phyloP scores from a whole-genome alignment of 2,888 invertebrate species.

The Seladonia tumulorum region DNA sequence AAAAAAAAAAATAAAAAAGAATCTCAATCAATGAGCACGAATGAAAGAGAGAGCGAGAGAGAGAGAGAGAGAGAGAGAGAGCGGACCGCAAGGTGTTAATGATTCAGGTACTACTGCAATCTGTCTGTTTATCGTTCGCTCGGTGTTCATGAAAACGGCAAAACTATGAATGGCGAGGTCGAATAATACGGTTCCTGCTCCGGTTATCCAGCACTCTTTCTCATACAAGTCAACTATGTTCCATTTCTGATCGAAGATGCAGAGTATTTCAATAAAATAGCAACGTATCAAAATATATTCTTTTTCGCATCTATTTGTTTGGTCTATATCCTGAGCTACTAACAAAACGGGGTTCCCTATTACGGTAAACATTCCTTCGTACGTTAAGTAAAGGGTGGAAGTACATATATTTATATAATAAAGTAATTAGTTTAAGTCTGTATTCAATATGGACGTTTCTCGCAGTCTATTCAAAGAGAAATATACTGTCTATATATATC shows the following conservation, averaged over 20 bases:
- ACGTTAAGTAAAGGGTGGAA: slow-evolving; percentile 73
- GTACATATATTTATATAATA: slow-evolving; percentile 67
- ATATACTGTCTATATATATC: not conserved
- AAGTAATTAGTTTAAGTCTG: slow-evolving; percentile 70
- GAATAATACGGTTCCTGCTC: slow-evolving; percentile 52
- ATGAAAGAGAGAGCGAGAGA: not conserved
- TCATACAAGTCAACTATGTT: slow-evolving; percentile 57
- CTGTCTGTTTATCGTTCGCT: not conserved
- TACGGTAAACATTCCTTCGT: slow-evolving; percentile 59
- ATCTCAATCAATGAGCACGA: not conserved
- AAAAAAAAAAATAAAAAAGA: not conserved
- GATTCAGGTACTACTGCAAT: slow-evolving; percentile 75
- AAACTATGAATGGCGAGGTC: not conserved
- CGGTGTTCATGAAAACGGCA: slow-evolving; percentile 46
- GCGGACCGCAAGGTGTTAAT: slow-evolving; percentile 29
- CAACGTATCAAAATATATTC: slow-evolving; percentile 82
- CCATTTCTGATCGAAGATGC: slow-evolving; percentile 65
- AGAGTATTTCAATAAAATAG: slow-evolving; percentile 76
- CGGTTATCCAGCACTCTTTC: slow-evolving; percentile 62
- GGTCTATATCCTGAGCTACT: slow-evolving; percentile 79
- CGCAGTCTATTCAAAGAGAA: slow-evolving; percentile 39
- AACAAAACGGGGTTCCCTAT: slow-evolving; percentile 73
- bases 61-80: not conserved
- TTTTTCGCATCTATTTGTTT: slow-evolving; percentile 77
- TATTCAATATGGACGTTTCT: slow-evolving; percentile 70